Evolutionary conservation across 2,888 invertebrate species (phyloP).

Genomic region (Aspidapion aeneum): DNA sequence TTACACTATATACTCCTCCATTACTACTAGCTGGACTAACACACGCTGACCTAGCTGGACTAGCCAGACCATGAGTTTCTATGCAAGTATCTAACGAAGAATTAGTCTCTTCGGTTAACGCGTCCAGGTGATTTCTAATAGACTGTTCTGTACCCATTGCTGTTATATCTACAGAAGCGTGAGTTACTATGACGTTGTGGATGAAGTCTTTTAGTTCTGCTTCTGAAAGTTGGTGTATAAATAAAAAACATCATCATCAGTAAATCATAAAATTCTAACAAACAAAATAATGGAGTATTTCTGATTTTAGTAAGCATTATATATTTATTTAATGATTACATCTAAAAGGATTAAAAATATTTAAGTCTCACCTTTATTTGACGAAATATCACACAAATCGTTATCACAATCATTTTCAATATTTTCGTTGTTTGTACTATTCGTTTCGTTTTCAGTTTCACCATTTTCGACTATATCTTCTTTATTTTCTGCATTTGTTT

Average conservation of each 20-base stretch:
- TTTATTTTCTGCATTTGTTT: slow-evolving; percentile 6
- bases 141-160: slow-evolving; percentile 49
- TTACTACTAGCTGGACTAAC: slow-evolving; percentile 89
- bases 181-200: slow-evolving; percentile 68
- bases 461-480: background rate
- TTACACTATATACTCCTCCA: slow-evolving; percentile 84
- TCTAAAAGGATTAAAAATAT: no score
- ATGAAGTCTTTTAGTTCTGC: slow-evolving; percentile 41
- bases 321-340: no score
- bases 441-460: background rate
- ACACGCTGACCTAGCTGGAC: slow-evolving; percentile 54
- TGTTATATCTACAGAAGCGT: slow-evolving; percentile 64
- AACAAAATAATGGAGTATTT: no score
- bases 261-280: no score
- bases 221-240: slow-evolving; percentile 6
- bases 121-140: slow-evolving; percentile 51
- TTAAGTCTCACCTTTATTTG: background rate
- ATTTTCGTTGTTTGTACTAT: slow-evolving; percentile 17
- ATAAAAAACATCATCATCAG: no score
- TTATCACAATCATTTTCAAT: slow-evolving; percentile 14
- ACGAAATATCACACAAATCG: slow-evolving; percentile 19
- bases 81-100: slow-evolving; percentile 46
- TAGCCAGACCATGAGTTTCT: slow-evolving; percentile 45
- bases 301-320: no score
- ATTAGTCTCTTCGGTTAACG: slow-evolving; percentile 59